Conservation (phyloP, 2,888 invertebrate genomes). For the Odontocolon sp. region DNA sequence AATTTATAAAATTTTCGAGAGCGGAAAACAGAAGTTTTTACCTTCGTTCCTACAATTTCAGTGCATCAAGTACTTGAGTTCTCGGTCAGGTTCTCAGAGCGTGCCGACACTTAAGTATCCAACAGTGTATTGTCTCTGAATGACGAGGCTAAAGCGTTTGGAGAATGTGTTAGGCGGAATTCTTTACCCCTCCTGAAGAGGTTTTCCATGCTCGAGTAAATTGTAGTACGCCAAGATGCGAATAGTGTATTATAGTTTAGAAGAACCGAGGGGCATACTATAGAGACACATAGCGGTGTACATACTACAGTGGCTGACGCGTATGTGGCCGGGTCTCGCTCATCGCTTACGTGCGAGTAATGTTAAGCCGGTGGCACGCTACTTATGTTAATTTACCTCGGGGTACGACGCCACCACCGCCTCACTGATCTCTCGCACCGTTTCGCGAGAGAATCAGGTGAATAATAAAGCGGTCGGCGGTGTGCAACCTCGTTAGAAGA, state of each 20-base stretch:
- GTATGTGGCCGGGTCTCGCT: not conserved
- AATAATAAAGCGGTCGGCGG: constrained; percentile 57
- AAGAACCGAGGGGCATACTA: constrained; percentile 3
- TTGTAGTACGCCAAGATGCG: constrained; percentile 11
- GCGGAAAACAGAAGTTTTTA: constrained; percentile 1
- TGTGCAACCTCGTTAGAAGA: constrained; percentile 58
- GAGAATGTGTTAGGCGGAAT: constrained; percentile 26
- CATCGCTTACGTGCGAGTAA: constrained; percentile 59
- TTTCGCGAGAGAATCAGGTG: constrained; percentile 63
- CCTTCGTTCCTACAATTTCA: not conserved
- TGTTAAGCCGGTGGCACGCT: constrained; percentile 61
- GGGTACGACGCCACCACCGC: constrained; percentile 20
- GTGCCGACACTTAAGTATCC: not conserved
- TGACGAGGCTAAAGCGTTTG: constrained; percentile 31
- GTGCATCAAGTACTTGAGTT: not conserved
- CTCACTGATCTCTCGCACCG: constrained; percentile 40
- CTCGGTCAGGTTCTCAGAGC: constrained; percentile 32
- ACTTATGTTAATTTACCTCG: constrained; percentile 67
- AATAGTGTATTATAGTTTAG: constrained; percentile 42
- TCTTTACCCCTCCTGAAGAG: constrained; percentile 1
- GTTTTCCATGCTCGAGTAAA: constrained; percentile 14
- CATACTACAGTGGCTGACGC: not conserved
- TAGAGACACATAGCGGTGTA: not conserved
- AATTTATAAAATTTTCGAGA: not conserved
- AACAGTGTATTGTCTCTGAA: constrained; percentile 36